Evolutionary conservation across 2,888 invertebrate genomes (phyloP), one percentile per base, ranked within the genome.

Genomic region (Polymixis flavicincta): DNA sequence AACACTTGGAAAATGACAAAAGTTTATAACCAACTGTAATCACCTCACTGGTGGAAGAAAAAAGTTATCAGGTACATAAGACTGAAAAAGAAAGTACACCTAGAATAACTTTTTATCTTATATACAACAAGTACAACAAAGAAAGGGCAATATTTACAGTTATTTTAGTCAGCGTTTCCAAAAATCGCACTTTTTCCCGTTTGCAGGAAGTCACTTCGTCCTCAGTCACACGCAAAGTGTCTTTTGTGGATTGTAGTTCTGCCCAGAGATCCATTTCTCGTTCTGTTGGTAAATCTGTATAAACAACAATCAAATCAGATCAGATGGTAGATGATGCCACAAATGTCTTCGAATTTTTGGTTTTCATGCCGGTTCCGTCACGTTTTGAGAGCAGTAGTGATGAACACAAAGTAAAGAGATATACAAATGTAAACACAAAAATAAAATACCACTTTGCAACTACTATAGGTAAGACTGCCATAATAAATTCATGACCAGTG

Each of bases 181-280:
- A 88, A 89, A 96, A 96, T 75, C 93, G 91, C 61, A 94, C 88
- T 94, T 96, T 96, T 76, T 96, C 96, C 78, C 92, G 89, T 91
- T 94, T 96, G 86, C 92, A 93, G 48, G 92, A 86, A 25, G 89
- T 89, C 37, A 96, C 90, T 90, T 96, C 96, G 2, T 96, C 96
- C 88, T 96, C 96, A 19, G 93, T 91, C 60, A 92, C 74, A n/a
- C 93, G 92, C 68, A 96, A 90, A 55, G 92, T 92, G 52, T 96
- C 95, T 88, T 96, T 96, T n/a, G 94, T 94, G 28, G 95, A 93
- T 87, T 95, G 94, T 68, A 96, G 82, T 80, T 96, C 95, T 37
- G 96, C 93, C 94, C 94, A 94, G 72, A 96, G 85, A 82, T 95
- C 94, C 91, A 96, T 94, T 90, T 96, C 96, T 86, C 94, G 91